A percentile compares a stretch with the other conserved stretches of the same genome.
These are phyloP conservation scores for Dolichopus griseipennis DNA, from an alignment of 2,888 invertebrate genomes.

Conservation along the genomic window DNA sequence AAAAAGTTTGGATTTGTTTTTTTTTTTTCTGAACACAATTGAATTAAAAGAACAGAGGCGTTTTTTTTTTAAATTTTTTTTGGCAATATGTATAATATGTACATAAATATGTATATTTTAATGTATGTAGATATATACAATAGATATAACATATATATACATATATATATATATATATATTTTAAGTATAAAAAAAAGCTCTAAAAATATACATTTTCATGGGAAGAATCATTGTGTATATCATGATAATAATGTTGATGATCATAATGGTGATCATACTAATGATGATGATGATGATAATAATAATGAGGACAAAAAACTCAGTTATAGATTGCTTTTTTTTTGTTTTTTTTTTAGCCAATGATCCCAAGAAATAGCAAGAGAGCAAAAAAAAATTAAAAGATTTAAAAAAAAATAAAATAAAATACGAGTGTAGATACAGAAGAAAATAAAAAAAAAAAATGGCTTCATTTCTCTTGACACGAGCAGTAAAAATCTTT, in stretches of 20 bases:
- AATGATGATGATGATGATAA: background rate
- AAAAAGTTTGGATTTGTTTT: too few species aligned
- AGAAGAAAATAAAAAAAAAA: too few species aligned
- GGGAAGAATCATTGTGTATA: background rate
- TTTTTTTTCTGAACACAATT: background rate
- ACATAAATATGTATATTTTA: background rate
- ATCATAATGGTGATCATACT: background rate
- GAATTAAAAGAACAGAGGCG: slow-evolving; percentile 6
- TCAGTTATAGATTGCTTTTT: background rate
- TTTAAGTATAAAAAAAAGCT: background rate
- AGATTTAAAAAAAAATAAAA: background rate
- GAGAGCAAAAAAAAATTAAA: too few species aligned
- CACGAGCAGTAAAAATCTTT: too few species aligned
- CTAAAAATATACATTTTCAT: background rate
- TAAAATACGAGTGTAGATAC: background rate
- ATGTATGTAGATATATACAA: too few species aligned
- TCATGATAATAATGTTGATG: background rate
- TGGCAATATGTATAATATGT: background rate
- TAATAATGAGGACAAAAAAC: slow-evolving; percentile 3
- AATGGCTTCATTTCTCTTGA: too few species aligned
- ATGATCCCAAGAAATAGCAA: too few species aligned
- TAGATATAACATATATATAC: too few species aligned
- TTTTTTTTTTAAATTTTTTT: background rate
- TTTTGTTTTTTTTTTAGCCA: too few species aligned
- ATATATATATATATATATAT: background rate